phyloP scores from a whole-genome alignment of 2,113 vertebrate genomes.

The Melozone crissalis region DNA sequence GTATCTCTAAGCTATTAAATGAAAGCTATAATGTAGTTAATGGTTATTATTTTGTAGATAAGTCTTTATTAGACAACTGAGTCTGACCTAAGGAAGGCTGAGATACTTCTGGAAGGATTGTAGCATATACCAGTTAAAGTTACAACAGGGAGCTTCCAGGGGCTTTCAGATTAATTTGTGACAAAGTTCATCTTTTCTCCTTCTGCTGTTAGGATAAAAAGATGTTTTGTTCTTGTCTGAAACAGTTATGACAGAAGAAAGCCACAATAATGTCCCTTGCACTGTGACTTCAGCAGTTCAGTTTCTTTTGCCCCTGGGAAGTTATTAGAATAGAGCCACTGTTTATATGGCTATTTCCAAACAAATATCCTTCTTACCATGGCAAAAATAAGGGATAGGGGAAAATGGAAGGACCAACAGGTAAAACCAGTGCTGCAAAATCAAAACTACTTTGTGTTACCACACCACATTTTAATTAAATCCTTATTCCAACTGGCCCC shows the following conservation, averaged over 20 bases:
- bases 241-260: not conserved
- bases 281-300: not conserved
- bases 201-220: not conserved
- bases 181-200: not conserved
- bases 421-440: not conserved
- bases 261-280: not conserved
- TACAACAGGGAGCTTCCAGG: not conserved
- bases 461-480: not conserved
- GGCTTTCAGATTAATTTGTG: not conserved
- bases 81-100: not conserved
- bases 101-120: not conserved
- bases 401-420: not conserved
- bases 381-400: not conserved
- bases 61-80: not conserved
- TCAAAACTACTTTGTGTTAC: not conserved
- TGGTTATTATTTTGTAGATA: not conserved
- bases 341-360: not conserved
- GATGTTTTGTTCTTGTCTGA: not conserved
- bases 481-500: not conserved
- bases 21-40: not conserved
- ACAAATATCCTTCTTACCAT: not conserved
- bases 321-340: not conserved
- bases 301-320: not conserved
- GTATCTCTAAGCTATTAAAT: not conserved
- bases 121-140: not conserved